These are phyloP conservation scores for Lepilemur septentrionalis DNA, from an alignment of 2,797 vertebrate species.

Conservation along the genomic window DNA sequence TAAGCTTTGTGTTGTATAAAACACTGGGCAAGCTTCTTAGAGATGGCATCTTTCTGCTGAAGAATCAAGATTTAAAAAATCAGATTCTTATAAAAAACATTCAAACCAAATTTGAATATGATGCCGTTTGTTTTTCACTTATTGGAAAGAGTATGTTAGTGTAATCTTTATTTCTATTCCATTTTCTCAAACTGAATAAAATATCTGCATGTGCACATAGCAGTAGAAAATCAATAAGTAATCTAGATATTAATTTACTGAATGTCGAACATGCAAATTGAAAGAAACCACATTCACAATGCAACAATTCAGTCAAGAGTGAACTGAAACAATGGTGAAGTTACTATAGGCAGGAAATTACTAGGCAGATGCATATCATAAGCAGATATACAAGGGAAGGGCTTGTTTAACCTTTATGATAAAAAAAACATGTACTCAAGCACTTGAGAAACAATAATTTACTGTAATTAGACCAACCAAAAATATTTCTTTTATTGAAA, in stretches of 20 bases:
- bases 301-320: background rate
- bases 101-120: slow-evolving; percentile 28
- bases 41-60: background rate
- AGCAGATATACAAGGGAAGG: background rate
- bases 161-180: slow-evolving; percentile 47
- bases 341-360: slow-evolving; percentile 33
- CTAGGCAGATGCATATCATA: background rate
- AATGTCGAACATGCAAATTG: background rate
- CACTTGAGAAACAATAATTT: slow-evolving; percentile 16
- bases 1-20: slow-evolving; percentile 47
- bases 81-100: slow-evolving; percentile 24
- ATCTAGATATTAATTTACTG: slow-evolving; percentile 48
- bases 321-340: background rate
- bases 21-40: background rate
- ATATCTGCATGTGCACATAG: background rate
- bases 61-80: slow-evolving; percentile 3
- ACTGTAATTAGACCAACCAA: background rate
- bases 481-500: slow-evolving; percentile 8
- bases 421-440: background rate
- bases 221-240: slow-evolving; percentile 47
- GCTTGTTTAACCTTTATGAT: background rate
- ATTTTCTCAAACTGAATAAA: slow-evolving; percentile 50
- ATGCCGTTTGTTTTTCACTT: slow-evolving; percentile 32
- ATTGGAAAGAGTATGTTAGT: background rate
- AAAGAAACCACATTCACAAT: slow-evolving; percentile 25